Conservation (phyloP, 2,797 vertebrate species). For the Buphagus erythrorhynchus region DNA sequence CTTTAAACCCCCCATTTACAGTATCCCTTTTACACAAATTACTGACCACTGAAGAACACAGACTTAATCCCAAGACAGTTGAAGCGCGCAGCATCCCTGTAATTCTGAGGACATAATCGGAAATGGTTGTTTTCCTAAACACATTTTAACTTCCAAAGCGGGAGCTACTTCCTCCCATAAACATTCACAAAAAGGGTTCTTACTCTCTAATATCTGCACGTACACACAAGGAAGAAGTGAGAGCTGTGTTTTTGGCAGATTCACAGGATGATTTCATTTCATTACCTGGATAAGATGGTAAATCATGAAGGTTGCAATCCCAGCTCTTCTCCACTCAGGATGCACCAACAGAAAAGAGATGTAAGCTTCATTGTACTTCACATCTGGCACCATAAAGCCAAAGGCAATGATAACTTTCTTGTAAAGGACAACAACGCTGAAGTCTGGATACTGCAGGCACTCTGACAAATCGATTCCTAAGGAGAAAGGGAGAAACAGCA, state of each 20-base stretch:
- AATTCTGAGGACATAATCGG: background rate
- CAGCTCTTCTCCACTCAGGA: slow-evolving; percentile 94
- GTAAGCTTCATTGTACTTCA: slow-evolving; percentile 97
- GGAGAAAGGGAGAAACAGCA: background rate
- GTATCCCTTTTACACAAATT: background rate
- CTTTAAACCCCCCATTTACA: background rate
- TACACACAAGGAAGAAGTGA: background rate
- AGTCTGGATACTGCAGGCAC: slow-evolving; percentile 97
- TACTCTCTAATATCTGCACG: background rate
- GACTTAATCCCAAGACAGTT: background rate
- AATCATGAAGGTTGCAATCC: slow-evolving; percentile 97
- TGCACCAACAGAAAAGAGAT: slow-evolving; percentile 97
- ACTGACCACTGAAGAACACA: background rate
- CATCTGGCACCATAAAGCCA: slow-evolving; percentile 97
- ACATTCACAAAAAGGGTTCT: background rate
- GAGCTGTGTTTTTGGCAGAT: background rate
- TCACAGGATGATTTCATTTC: background rate
- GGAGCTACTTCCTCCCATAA: background rate
- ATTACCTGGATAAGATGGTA: slow-evolving; percentile 97
- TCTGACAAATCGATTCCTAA: slow-evolving; percentile 95
- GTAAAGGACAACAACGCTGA: slow-evolving; percentile 95
- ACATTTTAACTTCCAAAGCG: background rate
- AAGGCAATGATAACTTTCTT: slow-evolving; percentile 95
- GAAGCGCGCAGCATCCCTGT: background rate
- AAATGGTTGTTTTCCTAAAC: background rate